These are phyloP conservation scores for Sarcophaga rosellei DNA, from an alignment of 2,888 invertebrate species.

Conservation along the genomic window DNA sequence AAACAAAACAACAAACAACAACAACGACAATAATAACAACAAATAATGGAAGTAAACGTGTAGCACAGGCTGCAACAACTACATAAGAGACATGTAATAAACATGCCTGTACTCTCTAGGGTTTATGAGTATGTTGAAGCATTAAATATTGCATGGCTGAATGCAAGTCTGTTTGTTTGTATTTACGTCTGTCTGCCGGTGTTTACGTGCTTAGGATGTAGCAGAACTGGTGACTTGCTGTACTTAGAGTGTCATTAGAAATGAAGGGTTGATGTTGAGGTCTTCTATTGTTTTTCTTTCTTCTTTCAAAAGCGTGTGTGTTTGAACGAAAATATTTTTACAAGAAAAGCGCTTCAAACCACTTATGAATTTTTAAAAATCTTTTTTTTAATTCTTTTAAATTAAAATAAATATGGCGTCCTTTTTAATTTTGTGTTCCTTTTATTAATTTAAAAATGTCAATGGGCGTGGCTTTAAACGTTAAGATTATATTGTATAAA, in stretches of 20 bases:
- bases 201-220: too few relatives aligned
- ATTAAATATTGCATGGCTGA: too few relatives aligned
- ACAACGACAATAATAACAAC: background rate
- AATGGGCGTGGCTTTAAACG: background rate
- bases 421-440: background rate
- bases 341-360: background rate
- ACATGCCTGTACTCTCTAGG: too few relatives aligned
- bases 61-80: too few relatives aligned
- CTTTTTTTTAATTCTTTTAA: too few relatives aligned
- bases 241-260: conserved; percentile 26
- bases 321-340: too few relatives aligned
- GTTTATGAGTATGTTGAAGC: too few relatives aligned
- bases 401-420: background rate
- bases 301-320: background rate
- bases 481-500: background rate
- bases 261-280: conserved; percentile 46
- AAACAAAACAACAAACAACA: too few relatives aligned
- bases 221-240: background rate
- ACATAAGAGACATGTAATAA: too few relatives aligned
- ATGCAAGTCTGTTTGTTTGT: too few relatives aligned
- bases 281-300: conserved; percentile 16
- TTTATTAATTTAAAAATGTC: background rate
- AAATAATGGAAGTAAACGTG: background rate
- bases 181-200: too few relatives aligned
- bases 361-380: background rate